phyloP scores from a whole-genome alignment of 2,888 invertebrate genomes.

The Andrena camellia region DNA sequence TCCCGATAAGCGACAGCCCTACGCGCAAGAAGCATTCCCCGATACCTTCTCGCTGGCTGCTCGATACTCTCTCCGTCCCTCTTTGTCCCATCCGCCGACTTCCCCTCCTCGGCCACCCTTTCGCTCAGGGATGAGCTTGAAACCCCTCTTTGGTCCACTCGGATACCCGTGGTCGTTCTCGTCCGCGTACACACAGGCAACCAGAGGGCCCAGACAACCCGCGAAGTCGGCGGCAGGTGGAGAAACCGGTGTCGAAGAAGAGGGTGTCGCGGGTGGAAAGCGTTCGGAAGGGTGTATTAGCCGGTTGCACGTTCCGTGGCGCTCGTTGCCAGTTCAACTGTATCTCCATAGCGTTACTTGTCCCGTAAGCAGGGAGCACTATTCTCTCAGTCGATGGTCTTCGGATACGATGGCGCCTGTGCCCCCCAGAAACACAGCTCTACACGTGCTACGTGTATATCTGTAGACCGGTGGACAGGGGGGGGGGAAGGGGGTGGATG shows the following conservation, averaged over 20 bases:
- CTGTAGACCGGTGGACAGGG: constrained; percentile 51
- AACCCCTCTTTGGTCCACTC: constrained; percentile 57
- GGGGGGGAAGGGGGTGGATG: constrained; percentile 38
- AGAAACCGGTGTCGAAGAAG: constrained; percentile 62
- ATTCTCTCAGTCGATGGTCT: constrained; percentile 83
- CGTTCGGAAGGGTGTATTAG: constrained; percentile 57
- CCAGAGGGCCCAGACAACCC: constrained; percentile 22
- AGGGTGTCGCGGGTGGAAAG: constrained; percentile 50
- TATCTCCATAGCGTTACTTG: constrained; percentile 82
- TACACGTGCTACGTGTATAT: constrained; percentile 61
- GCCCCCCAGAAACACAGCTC: constrained; percentile 35
- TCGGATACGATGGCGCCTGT: constrained; percentile 80
- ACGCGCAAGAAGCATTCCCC: constrained; percentile 82
- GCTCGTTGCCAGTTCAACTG: constrained; percentile 81
- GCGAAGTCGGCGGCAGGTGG: constrained; percentile 52
- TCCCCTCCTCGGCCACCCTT: constrained; percentile 28
- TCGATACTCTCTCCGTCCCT: constrained; percentile 63
- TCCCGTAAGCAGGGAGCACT: constrained; percentile 82
- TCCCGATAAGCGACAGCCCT: constrained; percentile 82
- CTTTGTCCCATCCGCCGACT: constrained; percentile 28
- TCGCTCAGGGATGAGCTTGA: constrained; percentile 18
- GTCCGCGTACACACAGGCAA: constrained; percentile 17
- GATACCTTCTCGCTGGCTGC: constrained; percentile 72
- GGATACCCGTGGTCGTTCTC: constrained; percentile 29
- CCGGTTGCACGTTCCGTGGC: constrained; percentile 70